A percentile compares a stretch with the other conserved stretches of the same genome.
Conservation (phyloP, 2,113 vertebrate genomes). For the Peromyscus maniculatus region DNA sequence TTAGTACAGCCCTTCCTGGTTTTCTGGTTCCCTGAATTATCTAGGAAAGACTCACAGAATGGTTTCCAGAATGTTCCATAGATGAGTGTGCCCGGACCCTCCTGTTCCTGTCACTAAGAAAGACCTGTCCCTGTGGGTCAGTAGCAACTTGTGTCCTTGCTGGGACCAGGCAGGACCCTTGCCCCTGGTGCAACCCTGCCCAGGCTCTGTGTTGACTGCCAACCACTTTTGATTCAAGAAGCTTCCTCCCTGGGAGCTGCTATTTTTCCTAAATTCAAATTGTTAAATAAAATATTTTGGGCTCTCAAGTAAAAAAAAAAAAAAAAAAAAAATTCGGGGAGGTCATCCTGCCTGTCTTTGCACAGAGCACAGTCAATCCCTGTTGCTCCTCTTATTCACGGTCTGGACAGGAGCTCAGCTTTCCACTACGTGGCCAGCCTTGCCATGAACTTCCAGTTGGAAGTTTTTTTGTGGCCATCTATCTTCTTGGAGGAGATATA, state of each 20-base stretch:
- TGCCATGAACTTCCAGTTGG: no score
- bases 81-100: not conserved
- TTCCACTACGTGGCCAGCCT: no score
- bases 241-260: slow-evolving; percentile 84
- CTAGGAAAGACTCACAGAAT: not conserved
- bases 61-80: not conserved
- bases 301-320: slow-evolving; percentile 92
- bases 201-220: slow-evolving; percentile 78
- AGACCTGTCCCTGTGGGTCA: not conserved
- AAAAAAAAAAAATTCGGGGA: no score
- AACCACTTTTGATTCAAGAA: slow-evolving; percentile 81
- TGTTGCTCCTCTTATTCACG: no score
- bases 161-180: not conserved
- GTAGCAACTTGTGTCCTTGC: not conserved
- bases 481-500: no score
- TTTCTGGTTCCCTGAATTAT: not conserved
- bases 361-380: no score
- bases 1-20: slow-evolving; percentile 21
- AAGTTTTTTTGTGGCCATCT: no score
- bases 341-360: no score
- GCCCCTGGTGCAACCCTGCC: slow-evolving; percentile 64
- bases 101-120: not conserved
- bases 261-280: slow-evolving; percentile 91
- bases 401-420: no score
- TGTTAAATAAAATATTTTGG: slow-evolving; percentile 95